Evolutionary conservation across 2,797 vertebrate genomes (phyloP), one percentile per base, ranked within the genome.

Genomic region (Phylloscopus collybita): DNA sequence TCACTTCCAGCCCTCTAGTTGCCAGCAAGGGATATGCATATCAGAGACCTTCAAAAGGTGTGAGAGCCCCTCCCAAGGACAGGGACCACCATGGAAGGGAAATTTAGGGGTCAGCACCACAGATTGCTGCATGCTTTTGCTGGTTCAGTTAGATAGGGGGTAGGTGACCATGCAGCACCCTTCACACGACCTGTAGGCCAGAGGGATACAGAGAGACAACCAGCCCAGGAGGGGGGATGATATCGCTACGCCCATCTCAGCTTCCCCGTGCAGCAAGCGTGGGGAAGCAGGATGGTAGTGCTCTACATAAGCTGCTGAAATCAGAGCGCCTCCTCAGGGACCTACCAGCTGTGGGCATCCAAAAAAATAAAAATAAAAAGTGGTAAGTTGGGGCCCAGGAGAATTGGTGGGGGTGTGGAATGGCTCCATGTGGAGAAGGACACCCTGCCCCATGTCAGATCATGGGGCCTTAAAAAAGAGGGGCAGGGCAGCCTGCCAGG

Each of bases 281-380:
- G 75, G 82, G 93, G 50, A 82, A 62, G 83, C 54, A 53, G 54
- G 54, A 80, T 19, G 32, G 60, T 1, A 60, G 60, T 72, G 95
- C 44, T 95, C 95, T 62, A 96, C 88, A 96, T 97, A 95, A 80
- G 40, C 81, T 87, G 69, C 64, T 0, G 0, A 94, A 97, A 95
- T 93, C 76, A 88, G 95, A 86, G 92, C 88, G 0, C 60, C 47
- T 96, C 95, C 94, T 94, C 60, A 62, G 95, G 94, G 95, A 97
- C 40, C 56, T 59, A 15, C 47, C 84, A 79, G 80, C 76, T 84
- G 44, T 88, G 95, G 83, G 73, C 92, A 94, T 91, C 50, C 57
- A 25, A 45, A 78, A 92, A 90, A 75, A 83, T 3, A 74, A 86
- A 93, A 74, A 83, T 13, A 84, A 88, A 72, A 88, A 75, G 80